Conservation (phyloP, 2,797 vertebrate genomes). For the Loris lydekkerianus region DNA sequence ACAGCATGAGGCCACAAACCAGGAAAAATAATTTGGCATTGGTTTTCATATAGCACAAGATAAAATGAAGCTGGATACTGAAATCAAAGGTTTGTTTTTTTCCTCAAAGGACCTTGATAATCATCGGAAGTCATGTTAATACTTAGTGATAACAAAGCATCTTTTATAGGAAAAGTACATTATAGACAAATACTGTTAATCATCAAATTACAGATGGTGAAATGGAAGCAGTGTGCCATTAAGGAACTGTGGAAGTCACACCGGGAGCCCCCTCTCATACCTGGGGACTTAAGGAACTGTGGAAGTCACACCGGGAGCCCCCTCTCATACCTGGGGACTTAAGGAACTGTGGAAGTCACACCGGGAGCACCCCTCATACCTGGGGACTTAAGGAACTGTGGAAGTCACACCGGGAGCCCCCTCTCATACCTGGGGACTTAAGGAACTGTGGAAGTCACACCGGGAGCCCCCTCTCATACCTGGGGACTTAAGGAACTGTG, state of each 20-base stretch:
- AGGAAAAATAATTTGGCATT: slow-evolving; percentile 54
- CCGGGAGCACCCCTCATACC: not conserved
- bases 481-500: not conserved
- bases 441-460: not conserved
- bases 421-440: not conserved
- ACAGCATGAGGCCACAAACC: not conserved
- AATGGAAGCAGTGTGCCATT: slow-evolving; percentile 63
- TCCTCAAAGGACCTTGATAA: slow-evolving; percentile 31
- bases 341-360: not conserved
- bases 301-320: not conserved
- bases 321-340: not conserved
- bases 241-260: slow-evolving; percentile 34
- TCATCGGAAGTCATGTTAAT: not conserved
- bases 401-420: not conserved
- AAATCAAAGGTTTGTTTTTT: slow-evolving; percentile 61
- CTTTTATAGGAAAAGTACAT: slow-evolving; percentile 23
- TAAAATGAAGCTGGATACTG: slow-evolving; percentile 45
- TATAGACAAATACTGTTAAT: slow-evolving; percentile 52
- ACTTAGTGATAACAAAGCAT: slow-evolving; percentile 3
- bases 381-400: not conserved
- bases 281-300: not conserved
- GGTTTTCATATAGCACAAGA: slow-evolving; percentile 36
- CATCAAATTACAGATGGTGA: slow-evolving; percentile 43
- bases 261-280: not conserved
- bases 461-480: not conserved